Conservation (phyloP, 2,113 vertebrate genomes). For the Corynorhinus townsendii region DNA sequence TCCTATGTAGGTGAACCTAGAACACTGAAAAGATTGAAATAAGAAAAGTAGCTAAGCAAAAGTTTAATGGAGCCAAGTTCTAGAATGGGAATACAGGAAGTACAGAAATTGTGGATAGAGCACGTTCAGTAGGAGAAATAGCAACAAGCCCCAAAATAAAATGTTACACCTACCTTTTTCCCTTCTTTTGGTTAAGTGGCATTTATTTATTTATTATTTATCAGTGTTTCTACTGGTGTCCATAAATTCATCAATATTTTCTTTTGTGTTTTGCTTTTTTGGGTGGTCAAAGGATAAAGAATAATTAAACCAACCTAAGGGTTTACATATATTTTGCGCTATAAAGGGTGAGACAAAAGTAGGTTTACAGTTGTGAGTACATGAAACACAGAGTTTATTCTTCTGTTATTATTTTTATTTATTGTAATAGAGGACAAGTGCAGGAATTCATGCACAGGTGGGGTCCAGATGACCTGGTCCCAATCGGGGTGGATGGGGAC, state of each 20-base stretch:
- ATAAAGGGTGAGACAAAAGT: not conserved
- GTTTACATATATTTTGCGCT: too few species aligned
- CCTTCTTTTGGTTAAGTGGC: not conserved
- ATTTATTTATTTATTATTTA: not conserved
- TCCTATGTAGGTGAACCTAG: not conserved
- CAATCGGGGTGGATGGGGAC: too few species aligned
- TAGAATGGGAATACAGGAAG: not conserved
- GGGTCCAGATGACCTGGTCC: too few species aligned
- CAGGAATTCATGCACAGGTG: too few species aligned
- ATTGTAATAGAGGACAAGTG: not conserved
- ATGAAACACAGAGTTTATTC: not conserved
- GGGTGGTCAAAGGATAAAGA: rapidly evolving
- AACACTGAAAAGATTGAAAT: not conserved
- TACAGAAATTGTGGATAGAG: not conserved
- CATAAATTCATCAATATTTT: not conserved
- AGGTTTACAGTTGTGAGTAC: not conserved
- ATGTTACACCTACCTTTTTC: rapidly evolving
- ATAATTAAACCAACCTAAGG: not conserved
- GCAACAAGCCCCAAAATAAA: rapidly evolving
- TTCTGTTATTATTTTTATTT: not conserved
- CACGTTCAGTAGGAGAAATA: rapidly evolving
- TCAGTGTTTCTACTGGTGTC: not conserved
- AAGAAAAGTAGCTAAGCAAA: not conserved
- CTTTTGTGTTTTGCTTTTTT: not conserved
- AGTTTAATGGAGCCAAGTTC: not conserved